Base-by-base conservation (phyloP, 2,797 vertebrate species). In the Pangasius larnaudii region DNA sequence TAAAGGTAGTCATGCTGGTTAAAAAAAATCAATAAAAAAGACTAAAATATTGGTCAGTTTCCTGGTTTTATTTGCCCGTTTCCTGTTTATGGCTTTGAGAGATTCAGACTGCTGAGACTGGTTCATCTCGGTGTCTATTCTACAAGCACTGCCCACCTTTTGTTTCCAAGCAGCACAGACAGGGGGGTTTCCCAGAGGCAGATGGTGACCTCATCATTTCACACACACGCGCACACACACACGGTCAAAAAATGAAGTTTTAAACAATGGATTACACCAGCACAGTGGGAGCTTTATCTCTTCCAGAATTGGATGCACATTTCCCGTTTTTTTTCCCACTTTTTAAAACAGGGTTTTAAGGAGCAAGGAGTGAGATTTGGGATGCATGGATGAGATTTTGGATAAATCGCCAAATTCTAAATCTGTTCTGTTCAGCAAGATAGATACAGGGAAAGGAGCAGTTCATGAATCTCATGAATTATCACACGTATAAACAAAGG, bases 21-120 rank as follows among this genome's bases (percentile, higher is more conserved):
- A 94, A 95, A 86, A 97, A 96, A 86, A 97, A 96, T 96, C 96
- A 98, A 97, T 98, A 98, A 99, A 98, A 93, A 95, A 96, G 94
- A 97, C 96, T 95, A 94, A 78, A 94, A 95, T 86, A 75, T 93
- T 92, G 46, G 88, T 86, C 13, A 0, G 36, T 1, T 88, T 94
- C 19, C 61, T 46, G 84, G 90, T 39, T 46, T 51, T 51, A 33
- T 90, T 80, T 42, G 22, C 30, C 18, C 79, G 24, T 56, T 53
- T 56, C 67, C 58, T 89, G 93, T 81, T 61, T 81, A 63, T 42
- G 59, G 16, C 30, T 58, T 36, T 33, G 77, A 81, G 33, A 90
- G 85, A 74, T 79, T 13, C 59, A 11, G 13, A 14, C 36, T 53
- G 42, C 14, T 59, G n/a, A 67, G 65, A 59, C 63, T 81, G 65